Percentiles rank a stretch among this genome's conserved stretches.
Conservation (phyloP, 2,888 invertebrate genomes). For the Icerya purchasi region DNA sequence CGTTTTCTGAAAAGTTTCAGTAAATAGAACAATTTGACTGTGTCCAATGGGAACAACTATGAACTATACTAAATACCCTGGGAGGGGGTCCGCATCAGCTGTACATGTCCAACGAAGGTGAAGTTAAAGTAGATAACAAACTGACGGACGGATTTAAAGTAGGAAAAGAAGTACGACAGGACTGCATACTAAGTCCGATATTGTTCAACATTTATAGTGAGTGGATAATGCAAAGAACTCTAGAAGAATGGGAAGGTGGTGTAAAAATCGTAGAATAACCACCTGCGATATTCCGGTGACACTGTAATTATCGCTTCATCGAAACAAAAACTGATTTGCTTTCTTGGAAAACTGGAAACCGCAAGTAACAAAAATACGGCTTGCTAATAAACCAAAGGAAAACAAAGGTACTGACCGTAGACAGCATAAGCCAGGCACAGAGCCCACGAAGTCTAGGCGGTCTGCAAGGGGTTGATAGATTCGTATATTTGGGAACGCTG, state of each 20-base stretch:
- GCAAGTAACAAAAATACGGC: neutral
- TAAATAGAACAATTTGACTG: too few relatives aligned
- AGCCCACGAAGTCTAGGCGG: neutral
- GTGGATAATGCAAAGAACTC: neutral
- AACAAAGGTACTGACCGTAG: neutral
- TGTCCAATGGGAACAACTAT: too few relatives aligned
- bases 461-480: neutral
- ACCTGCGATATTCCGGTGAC: neutral
- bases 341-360: neutral
- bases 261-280: neutral
- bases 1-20: too few relatives aligned
- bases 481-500: neutral
- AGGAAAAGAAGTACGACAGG: neutral
- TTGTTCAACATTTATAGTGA: neutral
- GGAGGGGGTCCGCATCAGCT: too few relatives aligned
- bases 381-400: neutral
- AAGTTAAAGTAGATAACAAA: neutral
- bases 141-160: neutral
- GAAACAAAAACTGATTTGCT: neutral
- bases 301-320: neutral
- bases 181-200: neutral
- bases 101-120: too few relatives aligned
- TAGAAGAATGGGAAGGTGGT: neutral
- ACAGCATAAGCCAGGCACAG: neutral
- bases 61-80: too few relatives aligned